Percentiles rank a stretch among this genome's conserved stretches.
Conservation (phyloP, 2,888 invertebrate species). For the Plemyria rubiginata region DNA sequence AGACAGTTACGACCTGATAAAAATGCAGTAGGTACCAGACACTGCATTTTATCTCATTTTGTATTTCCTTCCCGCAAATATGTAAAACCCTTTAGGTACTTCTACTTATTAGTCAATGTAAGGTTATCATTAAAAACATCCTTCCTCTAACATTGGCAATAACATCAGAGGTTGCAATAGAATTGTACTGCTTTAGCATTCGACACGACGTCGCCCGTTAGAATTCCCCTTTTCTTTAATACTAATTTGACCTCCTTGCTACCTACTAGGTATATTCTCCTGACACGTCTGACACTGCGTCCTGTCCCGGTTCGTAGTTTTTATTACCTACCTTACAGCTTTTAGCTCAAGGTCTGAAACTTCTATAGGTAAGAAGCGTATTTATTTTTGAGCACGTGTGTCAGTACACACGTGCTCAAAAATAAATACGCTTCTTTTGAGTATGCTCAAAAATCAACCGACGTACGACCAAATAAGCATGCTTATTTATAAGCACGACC, state of each 20-base stretch:
- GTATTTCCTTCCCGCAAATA: slow-evolving; percentile 6
- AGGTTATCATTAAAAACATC: background rate
- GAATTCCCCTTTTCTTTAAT: background rate
- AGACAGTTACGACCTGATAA: background rate
- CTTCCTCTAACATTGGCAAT: slow-evolving; percentile 13
- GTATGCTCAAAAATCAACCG: too few species aligned
- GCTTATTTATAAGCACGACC: too few species aligned
- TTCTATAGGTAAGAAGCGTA: too few species aligned
- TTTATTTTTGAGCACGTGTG: too few species aligned
- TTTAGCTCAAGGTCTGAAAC: background rate
- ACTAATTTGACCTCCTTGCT: background rate
- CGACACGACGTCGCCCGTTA: background rate
- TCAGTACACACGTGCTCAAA: too few species aligned
- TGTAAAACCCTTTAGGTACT: slow-evolving; percentile 4
- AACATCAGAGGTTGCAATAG: background rate
- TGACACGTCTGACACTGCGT: background rate
- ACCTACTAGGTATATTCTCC: background rate
- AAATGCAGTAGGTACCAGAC: slow-evolving; percentile 10
- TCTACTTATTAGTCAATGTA: background rate
- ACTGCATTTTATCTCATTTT: slow-evolving; percentile 9
- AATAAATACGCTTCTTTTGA: too few species aligned
- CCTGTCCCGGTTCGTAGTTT: background rate
- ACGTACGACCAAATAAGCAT: too few species aligned
- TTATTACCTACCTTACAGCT: background rate
- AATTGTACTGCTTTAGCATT: background rate